Evolutionary conservation across 1,140 invertebrate species (phyloP), one percentile per base, ranked within the genome.

Genomic region (Trichogramma pretiosum): DNA sequence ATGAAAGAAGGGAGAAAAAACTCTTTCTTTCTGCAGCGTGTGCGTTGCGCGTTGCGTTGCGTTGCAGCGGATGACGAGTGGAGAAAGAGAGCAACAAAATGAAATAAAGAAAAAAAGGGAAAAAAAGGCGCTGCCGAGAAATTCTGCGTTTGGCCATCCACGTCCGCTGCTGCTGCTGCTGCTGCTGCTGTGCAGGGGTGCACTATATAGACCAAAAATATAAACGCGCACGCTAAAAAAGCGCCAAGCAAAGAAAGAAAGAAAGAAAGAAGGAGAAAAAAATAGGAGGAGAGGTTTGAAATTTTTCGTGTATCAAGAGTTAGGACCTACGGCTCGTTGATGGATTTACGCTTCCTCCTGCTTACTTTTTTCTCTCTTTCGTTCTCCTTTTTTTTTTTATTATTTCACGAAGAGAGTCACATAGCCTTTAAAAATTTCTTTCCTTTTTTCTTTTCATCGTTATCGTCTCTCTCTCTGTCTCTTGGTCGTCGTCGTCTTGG

Each of bases 251-350:
- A n/a, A n/a, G n/a, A n/a, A n/a, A n/a, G n/a, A n/a, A n/a, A n/a
- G n/a, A n/a, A n/a, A n/a, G n/a, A n/a, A 47, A 51, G 58, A 56
- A 54, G 56, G 61, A 61, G 46, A 63, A 60, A 60, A 63, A 65
- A 63, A 64, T 63, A 66, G 62, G 52, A 48, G 41, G 36, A 53
- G 49, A 45, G 52, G 22, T n/a, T n/a, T n/a, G n/a, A n/a, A n/a
- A n/a, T n/a, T n/a, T n/a, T n/a, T n/a, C n/a, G n/a, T n/a, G n/a
- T n/a, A n/a, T 53, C 53, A 59, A 60, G 56, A 59, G 58, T 61
- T 63, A 54, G n/a, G n/a, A n/a, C n/a, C n/a, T n/a, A n/a, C n/a
- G n/a, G n/a, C 43, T 11, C 24, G 24, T 7, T 22, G 37, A 40
- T 10, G 28, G 45, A 47, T 47, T 40, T 40, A 47, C 19, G 28